Evolutionary conservation across 2,888 invertebrate genomes (phyloP).

Genomic region (Esperia sulphurella): DNA sequence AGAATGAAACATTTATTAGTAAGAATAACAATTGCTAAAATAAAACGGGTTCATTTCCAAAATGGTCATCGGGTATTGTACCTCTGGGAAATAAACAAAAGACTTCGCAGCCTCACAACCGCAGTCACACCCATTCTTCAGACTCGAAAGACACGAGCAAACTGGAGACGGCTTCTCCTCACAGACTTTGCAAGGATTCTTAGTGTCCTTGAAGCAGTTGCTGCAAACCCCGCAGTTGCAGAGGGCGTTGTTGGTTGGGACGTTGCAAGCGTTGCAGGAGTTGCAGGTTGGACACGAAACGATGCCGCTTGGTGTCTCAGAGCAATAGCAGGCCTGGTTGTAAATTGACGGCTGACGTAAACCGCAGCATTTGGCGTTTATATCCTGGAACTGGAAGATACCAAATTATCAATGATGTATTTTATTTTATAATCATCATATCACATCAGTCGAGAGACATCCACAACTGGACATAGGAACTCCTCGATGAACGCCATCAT

Average conservation of each 20-base stretch:
- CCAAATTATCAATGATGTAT: too few species aligned
- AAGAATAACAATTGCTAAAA: constrained; percentile 25
- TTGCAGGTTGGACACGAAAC: constrained; percentile 13
- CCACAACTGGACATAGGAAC: too few species aligned
- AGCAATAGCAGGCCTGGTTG: constrained; percentile 17
- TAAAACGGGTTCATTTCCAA: constrained; percentile 40
- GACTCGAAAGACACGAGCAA: constrained; percentile 18
- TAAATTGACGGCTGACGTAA: constrained; percentile 21
- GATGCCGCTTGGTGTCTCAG: constrained; percentile 14
- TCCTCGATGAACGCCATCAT: too few species aligned
- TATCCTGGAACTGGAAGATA: constrained; percentile 22
- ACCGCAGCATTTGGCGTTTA: constrained; percentile 31
- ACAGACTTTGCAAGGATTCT: constrained; percentile 25
- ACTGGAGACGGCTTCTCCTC: constrained; percentile 17
- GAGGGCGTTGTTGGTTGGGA: constrained; percentile 4
- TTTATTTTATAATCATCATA: too few species aligned
- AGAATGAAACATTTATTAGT: constrained; percentile 3
- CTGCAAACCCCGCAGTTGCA: constrained; percentile 13
- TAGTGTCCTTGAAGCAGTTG: constrained; percentile 28
- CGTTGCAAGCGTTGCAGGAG: constrained; percentile 17
- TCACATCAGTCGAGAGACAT: too few species aligned
- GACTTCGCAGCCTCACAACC: constrained; percentile 16
- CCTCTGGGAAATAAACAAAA: constrained; percentile 49
- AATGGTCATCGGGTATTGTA: constrained; percentile 41
- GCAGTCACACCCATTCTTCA: constrained; percentile 1